Evolutionary conservation across 2,113 vertebrate species (phyloP).

Genomic region (Gymnogyps californianus): DNA sequence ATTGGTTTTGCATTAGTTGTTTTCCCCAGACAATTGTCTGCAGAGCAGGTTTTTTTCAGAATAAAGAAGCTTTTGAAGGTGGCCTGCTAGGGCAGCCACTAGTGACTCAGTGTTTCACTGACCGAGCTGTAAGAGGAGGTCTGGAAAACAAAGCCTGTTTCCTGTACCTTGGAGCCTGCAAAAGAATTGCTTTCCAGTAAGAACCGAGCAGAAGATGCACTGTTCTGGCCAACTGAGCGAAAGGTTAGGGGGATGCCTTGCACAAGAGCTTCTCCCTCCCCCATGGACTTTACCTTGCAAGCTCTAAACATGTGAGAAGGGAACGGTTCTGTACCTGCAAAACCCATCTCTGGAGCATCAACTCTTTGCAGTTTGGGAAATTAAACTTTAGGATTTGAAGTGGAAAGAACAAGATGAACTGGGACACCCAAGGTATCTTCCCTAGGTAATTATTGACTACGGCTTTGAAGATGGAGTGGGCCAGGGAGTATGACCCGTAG

Average conservation of each 20-base stretch:
- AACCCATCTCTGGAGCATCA: not conserved
- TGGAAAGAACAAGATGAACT: not conserved
- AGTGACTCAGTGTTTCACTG: not conserved
- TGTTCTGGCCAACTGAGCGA: not conserved
- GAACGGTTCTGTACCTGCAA: not conserved
- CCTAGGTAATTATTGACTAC: not conserved
- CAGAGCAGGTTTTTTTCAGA: not conserved
- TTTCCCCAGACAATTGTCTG: not conserved
- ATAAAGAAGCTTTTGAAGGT: not conserved
- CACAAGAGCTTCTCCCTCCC: not conserved
- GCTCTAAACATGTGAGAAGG: not conserved
- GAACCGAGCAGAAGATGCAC: not conserved
- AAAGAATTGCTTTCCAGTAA: not conserved
- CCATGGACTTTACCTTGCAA: not conserved
- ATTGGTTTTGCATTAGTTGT: not conserved
- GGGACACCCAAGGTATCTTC: not conserved
- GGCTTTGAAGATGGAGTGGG: not conserved
- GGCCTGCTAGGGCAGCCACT: not conserved
- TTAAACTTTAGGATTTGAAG: not conserved
- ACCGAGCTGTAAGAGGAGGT: not conserved
- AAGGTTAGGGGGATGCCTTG: not conserved
- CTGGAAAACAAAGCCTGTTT: not conserved
- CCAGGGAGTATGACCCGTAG: not conserved
- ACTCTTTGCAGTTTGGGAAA: not conserved
- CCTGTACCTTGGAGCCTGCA: not conserved